A percentile compares a stretch with the other conserved stretches of the same genome.
Evolutionary conservation across 2,797 vertebrate genomes (phyloP).

Genomic region (Aphelocoma californica): DNA sequence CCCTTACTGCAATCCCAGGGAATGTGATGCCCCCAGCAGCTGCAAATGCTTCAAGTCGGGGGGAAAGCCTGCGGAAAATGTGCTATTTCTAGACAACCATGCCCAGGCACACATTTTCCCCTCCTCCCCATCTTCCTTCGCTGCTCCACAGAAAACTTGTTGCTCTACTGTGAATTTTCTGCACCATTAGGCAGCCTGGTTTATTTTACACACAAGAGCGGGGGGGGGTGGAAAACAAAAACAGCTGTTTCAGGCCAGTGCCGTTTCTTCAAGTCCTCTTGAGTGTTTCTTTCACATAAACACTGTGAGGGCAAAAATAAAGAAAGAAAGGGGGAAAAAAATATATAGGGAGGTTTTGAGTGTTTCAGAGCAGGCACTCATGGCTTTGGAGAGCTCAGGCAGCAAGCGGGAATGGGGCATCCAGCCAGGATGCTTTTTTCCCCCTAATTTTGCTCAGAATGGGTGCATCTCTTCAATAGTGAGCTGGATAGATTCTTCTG

Average conservation of each 20-base stretch:
- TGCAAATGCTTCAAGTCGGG: not conserved
- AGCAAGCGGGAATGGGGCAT: not conserved
- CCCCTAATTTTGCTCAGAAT: not conserved
- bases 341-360: not conserved
- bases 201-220: not conserved
- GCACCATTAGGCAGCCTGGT: slow-evolving; percentile 24
- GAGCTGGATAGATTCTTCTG: not conserved
- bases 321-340: not conserved
- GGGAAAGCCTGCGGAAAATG: slow-evolving; percentile 21
- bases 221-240: not conserved
- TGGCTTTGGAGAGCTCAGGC: not conserved
- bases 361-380: not conserved
- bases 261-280: not conserved
- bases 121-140: not conserved
- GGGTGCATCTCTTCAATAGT: not conserved
- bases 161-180: slow-evolving; percentile 29
- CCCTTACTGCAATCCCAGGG: not conserved
- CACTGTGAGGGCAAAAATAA: not conserved
- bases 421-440: not conserved
- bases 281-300: not conserved
- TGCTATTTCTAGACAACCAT: not conserved
- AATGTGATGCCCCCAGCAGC: slow-evolving; percentile 26
- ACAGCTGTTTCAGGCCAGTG: not conserved
- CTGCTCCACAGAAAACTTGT: not conserved
- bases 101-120: not conserved